Conservation (phyloP, 1,140 invertebrate genomes). For the Drosophila pruinosa region DNA sequence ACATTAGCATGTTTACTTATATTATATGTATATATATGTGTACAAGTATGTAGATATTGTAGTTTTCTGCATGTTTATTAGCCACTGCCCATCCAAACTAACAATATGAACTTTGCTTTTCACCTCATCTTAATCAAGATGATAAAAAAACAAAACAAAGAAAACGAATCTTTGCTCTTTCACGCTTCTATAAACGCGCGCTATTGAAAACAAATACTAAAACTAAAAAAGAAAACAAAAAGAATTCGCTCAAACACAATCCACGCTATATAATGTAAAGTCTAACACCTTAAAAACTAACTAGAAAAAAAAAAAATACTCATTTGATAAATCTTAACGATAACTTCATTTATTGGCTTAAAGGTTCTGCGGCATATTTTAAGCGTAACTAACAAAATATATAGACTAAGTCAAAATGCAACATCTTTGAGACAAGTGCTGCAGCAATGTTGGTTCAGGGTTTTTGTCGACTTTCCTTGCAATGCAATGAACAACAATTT, state of each 20-base stretch:
- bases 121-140: slow-evolving; percentile 54
- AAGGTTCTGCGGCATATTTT: slow-evolving; percentile 55
- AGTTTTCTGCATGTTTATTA: slow-evolving; percentile 49
- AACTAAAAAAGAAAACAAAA: slow-evolving; percentile 11
- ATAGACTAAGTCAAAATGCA: not conserved
- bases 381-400: slow-evolving; percentile 44
- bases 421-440: slow-evolving; percentile 7
- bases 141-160: slow-evolving; percentile 45
- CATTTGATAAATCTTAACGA: slow-evolving; percentile 19
- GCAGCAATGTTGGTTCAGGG: slow-evolving; percentile 49
- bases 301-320: slow-evolving; percentile 44
- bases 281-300: slow-evolving; percentile 58
- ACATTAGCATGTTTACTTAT: slow-evolving; percentile 39
- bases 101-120: slow-evolving; percentile 62
- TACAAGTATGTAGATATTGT: slow-evolving; percentile 37
- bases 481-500: slow-evolving; percentile 2
- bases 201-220: slow-evolving; percentile 29
- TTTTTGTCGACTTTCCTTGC: slow-evolving; percentile 48
- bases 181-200: slow-evolving; percentile 65
- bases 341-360: slow-evolving; percentile 40
- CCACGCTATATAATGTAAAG: slow-evolving; percentile 71
- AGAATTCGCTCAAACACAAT: slow-evolving; percentile 63
- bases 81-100: slow-evolving; percentile 27
- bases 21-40: too few species aligned
- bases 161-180: slow-evolving; percentile 52